A percentile compares a stretch with the other conserved stretches of the same genome.
Evolutionary conservation across 1,140 invertebrate genomes (phyloP).

Genomic region (Heliconius congener): DNA sequence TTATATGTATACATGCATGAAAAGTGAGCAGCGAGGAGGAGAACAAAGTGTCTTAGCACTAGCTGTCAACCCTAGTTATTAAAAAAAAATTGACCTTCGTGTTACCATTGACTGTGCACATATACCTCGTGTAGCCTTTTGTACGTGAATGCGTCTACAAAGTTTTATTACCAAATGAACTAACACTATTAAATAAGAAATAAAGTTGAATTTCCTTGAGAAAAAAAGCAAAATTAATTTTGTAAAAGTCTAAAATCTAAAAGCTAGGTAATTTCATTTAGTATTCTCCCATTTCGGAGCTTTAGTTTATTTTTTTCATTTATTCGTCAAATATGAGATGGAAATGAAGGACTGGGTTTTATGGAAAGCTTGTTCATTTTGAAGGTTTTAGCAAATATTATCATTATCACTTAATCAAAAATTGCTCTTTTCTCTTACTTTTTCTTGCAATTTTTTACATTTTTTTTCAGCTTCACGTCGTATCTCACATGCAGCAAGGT

Average conservation of each 20-base stretch:
- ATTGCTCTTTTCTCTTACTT: neutral
- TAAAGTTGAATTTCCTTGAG: conserved; percentile 34
- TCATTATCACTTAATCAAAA: neutral
- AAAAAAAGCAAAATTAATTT: neutral
- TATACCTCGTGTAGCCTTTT: conserved; percentile 50
- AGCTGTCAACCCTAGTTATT: conserved; percentile 8
- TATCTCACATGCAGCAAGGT: too few relatives aligned
- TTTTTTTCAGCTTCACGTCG: too few relatives aligned
- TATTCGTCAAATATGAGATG: conserved; percentile 11
- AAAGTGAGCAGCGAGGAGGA: too few relatives aligned
- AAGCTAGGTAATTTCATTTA: conserved; percentile 62
- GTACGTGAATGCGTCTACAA: conserved; percentile 45
- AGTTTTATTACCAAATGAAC: conserved; percentile 12
- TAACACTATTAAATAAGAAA: conserved; percentile 20
- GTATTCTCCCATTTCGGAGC: conserved; percentile 49
- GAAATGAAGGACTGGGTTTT: conserved; percentile 1
- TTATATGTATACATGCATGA: too few relatives aligned
- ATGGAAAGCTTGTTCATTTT: neutral
- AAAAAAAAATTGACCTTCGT: conserved; percentile 39
- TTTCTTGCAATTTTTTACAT: too few relatives aligned
- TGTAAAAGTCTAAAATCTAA: conserved; percentile 37
- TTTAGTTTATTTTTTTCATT: conserved; percentile 24
- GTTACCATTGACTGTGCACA: conserved; percentile 59
- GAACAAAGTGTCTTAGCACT: too few relatives aligned
- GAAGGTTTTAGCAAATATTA: conserved; percentile 4